Base-by-base conservation (phyloP, 2,113 vertebrate species). In the Coreoperca whiteheadi region DNA sequence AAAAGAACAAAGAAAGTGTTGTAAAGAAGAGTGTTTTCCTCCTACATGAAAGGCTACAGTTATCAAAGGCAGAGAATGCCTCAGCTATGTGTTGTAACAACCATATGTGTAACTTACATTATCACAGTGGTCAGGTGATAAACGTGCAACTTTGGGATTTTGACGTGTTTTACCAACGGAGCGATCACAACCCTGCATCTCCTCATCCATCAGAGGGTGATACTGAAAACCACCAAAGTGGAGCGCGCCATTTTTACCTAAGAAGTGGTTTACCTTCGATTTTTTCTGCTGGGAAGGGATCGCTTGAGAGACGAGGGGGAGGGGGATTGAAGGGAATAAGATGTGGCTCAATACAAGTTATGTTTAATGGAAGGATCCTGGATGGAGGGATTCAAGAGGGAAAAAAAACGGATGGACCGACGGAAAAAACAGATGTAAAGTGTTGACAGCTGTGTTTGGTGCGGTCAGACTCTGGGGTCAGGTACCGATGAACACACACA, bases 281-380 rank as follows among this genome's bases (percentile, higher is more conserved):
- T 92, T 92, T 69, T 88, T 85, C 85, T 92, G 88, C 90, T 91
- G 88, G 91, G 89, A 94, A 91, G 11, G 81, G 86, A 88, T 91
- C 69, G 87, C 77, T 88, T 82, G 57, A 91, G 92, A 88, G 77
- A 81, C 48, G 59, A 63, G 87, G 82, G n/a, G 80, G 67, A 70
- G 87, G 85, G 9, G 74, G 81, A 81, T 69, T 74, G 87, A 84
- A 85, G 77, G 50, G 75, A 91, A 87, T 83, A 85, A 84, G 86
- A 91, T 61, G 91, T 86, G 74, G 88, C 90, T 94, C 92, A 92
- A 90, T 94, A 89, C 87, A 91, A 86, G 88, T 94, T 91, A 89
- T 89, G 88, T 92, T 82, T 90, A 91, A 93, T 93, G 88, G 89
- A 87, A 67, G 70, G 79, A 88, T 85, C 60, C 76, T 59, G 74